Percentiles rank a stretch among this genome's conserved stretches.
Evolutionary conservation across 2,113 vertebrate species (phyloP).

Genomic region (Melanocharis versteri): DNA sequence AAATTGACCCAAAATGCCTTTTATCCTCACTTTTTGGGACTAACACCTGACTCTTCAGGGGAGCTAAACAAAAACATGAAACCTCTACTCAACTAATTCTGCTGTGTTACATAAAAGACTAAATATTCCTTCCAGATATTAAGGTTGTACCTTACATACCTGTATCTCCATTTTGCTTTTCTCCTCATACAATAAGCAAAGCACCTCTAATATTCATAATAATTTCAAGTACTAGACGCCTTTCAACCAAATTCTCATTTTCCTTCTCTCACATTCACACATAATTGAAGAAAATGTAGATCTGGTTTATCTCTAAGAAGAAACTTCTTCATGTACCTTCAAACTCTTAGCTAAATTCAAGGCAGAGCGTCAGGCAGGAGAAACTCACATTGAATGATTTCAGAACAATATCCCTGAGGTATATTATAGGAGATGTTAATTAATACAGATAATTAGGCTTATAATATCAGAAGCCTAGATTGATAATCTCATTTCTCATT

Average conservation of each 20-base stretch:
- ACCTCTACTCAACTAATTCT: neutral
- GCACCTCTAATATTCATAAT: neutral
- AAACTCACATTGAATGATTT: neutral
- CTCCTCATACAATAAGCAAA: neutral
- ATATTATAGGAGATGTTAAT: conserved; percentile 26
- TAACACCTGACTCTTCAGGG: neutral
- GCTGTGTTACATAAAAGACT: neutral
- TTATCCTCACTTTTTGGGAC: neutral
- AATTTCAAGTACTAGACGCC: neutral
- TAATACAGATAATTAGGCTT: conserved; percentile 40
- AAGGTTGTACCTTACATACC: neutral
- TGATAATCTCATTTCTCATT: conserved; percentile 46
- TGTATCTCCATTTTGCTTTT: neutral
- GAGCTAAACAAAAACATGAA: neutral
- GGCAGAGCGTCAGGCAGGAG: neutral
- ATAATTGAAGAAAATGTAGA: neutral
- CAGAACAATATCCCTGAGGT: conserved; percentile 1
- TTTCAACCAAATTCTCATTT: neutral
- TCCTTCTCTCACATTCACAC: neutral
- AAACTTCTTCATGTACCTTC: neutral
- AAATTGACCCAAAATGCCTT: neutral
- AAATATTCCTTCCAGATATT: neutral
- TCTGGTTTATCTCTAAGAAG: neutral
- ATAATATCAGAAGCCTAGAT: conserved; percentile 2
- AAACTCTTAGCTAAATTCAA: neutral